Percentiles rank a stretch among this genome's conserved stretches.
These are phyloP conservation scores for Drosophila tani DNA, from an alignment of 1,140 invertebrate species.

Conservation along the genomic window DNA sequence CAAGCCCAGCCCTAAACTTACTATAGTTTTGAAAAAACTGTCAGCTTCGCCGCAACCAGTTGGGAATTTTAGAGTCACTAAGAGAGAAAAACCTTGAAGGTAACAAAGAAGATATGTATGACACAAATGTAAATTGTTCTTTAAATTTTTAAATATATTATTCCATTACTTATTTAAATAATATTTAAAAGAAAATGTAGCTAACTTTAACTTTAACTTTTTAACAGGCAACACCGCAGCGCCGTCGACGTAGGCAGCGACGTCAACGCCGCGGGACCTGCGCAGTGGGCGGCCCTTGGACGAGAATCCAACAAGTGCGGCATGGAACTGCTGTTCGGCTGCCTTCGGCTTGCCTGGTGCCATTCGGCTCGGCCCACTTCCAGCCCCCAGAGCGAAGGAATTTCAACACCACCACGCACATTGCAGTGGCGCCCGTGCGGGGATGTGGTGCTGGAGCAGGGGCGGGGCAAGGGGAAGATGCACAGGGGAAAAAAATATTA, in stretches of 20 bases:
- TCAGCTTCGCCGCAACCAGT: not conserved
- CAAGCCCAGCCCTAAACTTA: too few relatives aligned
- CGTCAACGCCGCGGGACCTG: conserved; percentile 43
- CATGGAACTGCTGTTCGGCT: conserved; percentile 38
- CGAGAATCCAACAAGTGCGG: conserved; percentile 83
- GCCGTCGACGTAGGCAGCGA: conserved; percentile 31
- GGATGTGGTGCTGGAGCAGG: not conserved
- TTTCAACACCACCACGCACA: conserved; percentile 45
- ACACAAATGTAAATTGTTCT: too few relatives aligned
- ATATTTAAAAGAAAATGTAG: not conserved
- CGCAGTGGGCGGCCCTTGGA: conserved; percentile 35
- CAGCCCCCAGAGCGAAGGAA: conserved; percentile 33
- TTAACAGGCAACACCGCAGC: conserved; percentile 2
- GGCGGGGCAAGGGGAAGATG: not conserved
- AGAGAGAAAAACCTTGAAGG: not conserved
- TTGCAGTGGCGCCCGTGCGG: conserved; percentile 22
- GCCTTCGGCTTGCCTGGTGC: conserved; percentile 2
- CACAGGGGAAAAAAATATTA: not conserved
- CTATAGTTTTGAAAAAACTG: too few relatives aligned
- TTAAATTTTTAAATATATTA: not conserved
- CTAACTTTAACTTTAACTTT: not conserved
- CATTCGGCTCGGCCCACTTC: conserved; percentile 21
- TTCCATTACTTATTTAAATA: too few relatives aligned
- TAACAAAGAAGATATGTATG: too few relatives aligned
- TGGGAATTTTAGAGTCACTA: not conserved